Percentiles rank a stretch among this genome's conserved stretches.
Evolutionary conservation across 2,113 vertebrate genomes (phyloP).

Genomic region (Platycercus adscitus): DNA sequence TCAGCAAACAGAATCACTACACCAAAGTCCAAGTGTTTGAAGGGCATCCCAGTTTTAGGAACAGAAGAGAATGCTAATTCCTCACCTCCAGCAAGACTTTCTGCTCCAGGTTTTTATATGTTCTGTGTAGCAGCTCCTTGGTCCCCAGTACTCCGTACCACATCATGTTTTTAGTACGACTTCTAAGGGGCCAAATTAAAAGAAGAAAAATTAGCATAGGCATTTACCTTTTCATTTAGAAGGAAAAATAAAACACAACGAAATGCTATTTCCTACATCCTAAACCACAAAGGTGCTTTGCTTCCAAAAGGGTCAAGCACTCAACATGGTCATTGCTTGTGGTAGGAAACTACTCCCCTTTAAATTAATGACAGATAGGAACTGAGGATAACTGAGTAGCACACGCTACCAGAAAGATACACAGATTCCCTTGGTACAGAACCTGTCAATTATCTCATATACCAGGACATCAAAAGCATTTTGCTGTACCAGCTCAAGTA

Average conservation of each 20-base stretch:
- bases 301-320: not conserved
- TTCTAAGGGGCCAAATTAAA: slow-evolving; percentile 72
- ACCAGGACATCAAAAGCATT: not conserved
- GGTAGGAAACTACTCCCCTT: not conserved
- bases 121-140: slow-evolving; percentile 92
- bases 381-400: not conserved
- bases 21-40: not conserved
- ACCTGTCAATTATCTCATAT: not conserved
- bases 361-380: not conserved
- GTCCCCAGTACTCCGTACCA: slow-evolving; percentile 95
- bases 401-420: not conserved
- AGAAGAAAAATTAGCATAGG: not conserved
- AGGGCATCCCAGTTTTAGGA: not conserved
- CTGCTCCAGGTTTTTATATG: slow-evolving; percentile 94
- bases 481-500: not conserved
- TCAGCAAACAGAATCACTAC: not conserved
- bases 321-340: not conserved
- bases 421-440: not conserved
- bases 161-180: slow-evolving; percentile 98
- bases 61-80: not conserved
- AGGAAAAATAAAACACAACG: not conserved
- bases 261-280: not conserved
- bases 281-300: not conserved
- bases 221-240: not conserved
- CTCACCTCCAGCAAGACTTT: slow-evolving; percentile 91